Conservation (phyloP, 1,140 invertebrate species). For the Andricus grossulariae region DNA sequence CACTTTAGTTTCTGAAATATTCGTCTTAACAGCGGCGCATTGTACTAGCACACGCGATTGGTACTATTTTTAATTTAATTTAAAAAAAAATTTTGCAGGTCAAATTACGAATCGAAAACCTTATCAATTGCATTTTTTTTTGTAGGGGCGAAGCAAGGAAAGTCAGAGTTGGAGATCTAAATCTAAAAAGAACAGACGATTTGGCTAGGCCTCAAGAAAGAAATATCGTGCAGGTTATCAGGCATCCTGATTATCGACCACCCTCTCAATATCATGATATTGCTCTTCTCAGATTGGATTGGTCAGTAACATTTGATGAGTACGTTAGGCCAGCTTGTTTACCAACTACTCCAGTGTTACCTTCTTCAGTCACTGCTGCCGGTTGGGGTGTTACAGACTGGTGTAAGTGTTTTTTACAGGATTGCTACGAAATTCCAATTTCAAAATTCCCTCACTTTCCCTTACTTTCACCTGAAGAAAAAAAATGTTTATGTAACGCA, state of each 20-base stretch:
- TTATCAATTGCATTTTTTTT: constrained; percentile 23
- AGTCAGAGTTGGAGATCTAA: constrained; percentile 76
- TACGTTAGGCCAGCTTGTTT: constrained; percentile 78
- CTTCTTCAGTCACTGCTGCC: constrained; percentile 66
- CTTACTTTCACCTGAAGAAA: no score
- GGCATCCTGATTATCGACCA: constrained; percentile 75
- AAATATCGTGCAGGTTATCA: constrained; percentile 68
- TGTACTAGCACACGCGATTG: constrained; percentile 54
- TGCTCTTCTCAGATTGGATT: constrained; percentile 74
- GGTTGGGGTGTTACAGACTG: constrained; percentile 76
- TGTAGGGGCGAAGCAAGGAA: constrained; percentile 59
- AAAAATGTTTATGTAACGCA: no score
- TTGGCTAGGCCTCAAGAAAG: constrained; percentile 71
- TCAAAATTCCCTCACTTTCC: no score
- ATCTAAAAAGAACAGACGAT: constrained; percentile 70
- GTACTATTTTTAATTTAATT: no score
- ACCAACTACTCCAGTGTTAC: constrained; percentile 12
- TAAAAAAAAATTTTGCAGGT: no score
- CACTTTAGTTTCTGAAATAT: constrained; percentile 70
- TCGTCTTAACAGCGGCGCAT: constrained; percentile 74
- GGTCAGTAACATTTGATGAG: constrained; percentile 70
- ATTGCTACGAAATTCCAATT: no score
- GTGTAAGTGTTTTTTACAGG: constrained; percentile 51
- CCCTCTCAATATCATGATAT: constrained; percentile 77
- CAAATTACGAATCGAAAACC: no score